Percentiles rank a stretch among this genome's conserved stretches.
Evolutionary conservation across 2,888 invertebrate genomes (phyloP).

Genomic region (Leptopilina syphax): DNA sequence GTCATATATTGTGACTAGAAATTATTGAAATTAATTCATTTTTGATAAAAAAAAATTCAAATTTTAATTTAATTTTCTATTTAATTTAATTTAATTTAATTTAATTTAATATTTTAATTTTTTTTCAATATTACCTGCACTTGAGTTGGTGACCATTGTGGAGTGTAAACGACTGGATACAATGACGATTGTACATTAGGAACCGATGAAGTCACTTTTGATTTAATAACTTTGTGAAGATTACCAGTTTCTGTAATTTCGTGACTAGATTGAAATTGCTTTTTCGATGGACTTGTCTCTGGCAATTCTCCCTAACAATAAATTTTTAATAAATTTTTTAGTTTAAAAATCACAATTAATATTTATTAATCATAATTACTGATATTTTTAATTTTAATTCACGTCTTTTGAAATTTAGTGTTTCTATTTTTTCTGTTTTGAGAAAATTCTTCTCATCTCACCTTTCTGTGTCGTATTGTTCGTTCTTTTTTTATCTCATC

Average conservation of each 20-base stretch:
- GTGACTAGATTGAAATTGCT: conserved; percentile 41
- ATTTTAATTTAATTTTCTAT: not conserved
- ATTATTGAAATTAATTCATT: conserved; percentile 1
- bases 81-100: not conserved
- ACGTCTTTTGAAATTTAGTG: too few relatives aligned
- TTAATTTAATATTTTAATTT: not conserved
- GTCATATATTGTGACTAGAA: conserved; percentile 65
- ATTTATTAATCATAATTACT: too few relatives aligned
- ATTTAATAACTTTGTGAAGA: conserved; percentile 49
- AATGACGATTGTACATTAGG: conserved; percentile 55
- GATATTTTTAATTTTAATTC: too few relatives aligned
- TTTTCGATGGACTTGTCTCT: conserved; percentile 42
- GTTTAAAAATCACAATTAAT: not conserved
- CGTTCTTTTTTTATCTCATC: conserved; percentile 56
- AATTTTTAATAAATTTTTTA: not conserved
- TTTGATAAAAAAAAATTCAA: not conserved
- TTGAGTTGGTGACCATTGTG: conserved; percentile 58
- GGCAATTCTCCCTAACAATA: conserved; percentile 21
- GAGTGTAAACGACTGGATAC: conserved; percentile 49
- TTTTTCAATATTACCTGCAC: conserved; percentile 55
- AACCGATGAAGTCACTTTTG: conserved; percentile 49
- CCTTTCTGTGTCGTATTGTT: conserved; percentile 56
- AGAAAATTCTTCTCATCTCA: conserved; percentile 42
- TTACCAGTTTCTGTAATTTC: conserved; percentile 42
- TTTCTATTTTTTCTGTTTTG: not conserved